phyloP scores from a whole-genome alignment of 2,888 invertebrate genomes.

The Athetis lepigone region DNA sequence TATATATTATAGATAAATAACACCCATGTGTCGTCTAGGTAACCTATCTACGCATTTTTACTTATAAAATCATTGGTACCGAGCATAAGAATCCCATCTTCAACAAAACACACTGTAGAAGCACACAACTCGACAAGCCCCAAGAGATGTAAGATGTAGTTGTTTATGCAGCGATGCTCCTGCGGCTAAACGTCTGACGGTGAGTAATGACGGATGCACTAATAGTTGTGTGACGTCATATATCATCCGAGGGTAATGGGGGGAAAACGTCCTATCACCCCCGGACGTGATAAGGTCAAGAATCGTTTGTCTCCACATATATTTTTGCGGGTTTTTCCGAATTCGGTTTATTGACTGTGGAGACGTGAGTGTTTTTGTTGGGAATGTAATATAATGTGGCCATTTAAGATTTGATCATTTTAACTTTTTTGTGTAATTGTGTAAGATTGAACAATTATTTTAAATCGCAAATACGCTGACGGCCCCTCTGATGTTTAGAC shows the following conservation, averaged over 20 bases:
- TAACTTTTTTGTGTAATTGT: no score
- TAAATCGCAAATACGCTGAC: no score
- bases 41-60: no score
- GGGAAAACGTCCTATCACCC: slow-evolving; percentile 85
- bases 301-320: slow-evolving; percentile 80
- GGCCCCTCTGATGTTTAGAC: no score
- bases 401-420: no score
- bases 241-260: slow-evolving; percentile 88
- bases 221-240: slow-evolving; percentile 88
- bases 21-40: no score
- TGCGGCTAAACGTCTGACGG: slow-evolving; percentile 85
- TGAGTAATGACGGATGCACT: slow-evolving; percentile 91
- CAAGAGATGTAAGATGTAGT: slow-evolving; percentile 75
- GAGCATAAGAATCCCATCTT: neutral
- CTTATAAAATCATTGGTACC: no score
- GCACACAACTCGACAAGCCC: slow-evolving; percentile 52
- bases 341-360: slow-evolving; percentile 47
- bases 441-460: neutral
- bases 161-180: slow-evolving; percentile 78
- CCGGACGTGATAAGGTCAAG: slow-evolving; percentile 85
- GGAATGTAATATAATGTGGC: neutral
- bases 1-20: no score
- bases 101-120: no score
- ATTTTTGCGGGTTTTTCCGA: slow-evolving; percentile 68
- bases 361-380: slow-evolving; percentile 3